Conservation (phyloP, 2,113 vertebrate species). For the Calypte anna region DNA sequence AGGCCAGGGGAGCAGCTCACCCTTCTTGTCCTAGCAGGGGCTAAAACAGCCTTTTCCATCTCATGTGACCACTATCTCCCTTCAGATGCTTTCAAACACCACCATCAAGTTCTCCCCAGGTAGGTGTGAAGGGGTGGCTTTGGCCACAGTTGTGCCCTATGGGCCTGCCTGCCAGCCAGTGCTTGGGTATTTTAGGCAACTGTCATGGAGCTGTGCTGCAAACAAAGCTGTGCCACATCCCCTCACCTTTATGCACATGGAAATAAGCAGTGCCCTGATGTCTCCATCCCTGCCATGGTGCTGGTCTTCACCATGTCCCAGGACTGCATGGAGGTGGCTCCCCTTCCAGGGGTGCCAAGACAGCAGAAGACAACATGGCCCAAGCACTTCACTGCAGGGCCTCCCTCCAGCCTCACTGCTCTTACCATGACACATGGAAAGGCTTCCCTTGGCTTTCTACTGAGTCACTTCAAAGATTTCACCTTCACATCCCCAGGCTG, state of each 20-base stretch:
- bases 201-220: not conserved
- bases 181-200: not conserved
- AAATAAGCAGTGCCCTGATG: not conserved
- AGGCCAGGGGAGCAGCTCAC: not conserved
- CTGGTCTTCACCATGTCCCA: fast-evolving
- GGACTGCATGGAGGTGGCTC: fast-evolving
- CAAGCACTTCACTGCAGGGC: not conserved
- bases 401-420: not conserved
- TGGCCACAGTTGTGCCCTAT: not conserved
- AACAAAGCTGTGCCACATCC: fast-evolving
- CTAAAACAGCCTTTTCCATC: not conserved
- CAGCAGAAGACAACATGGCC: fast-evolving
- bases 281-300: not conserved
- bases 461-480: fast-evolving
- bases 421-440: not conserved
- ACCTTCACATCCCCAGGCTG: not conserved
- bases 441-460: not conserved
- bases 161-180: fast-evolving
- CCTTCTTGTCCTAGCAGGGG: not conserved
- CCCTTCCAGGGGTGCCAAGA: fast-evolving
- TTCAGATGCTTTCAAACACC: not conserved
- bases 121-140: not conserved
- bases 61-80: not conserved
- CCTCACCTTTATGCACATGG: fast-evolving
- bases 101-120: not conserved